These are phyloP conservation scores for Pantherophis vulpinus DNA, from an alignment of 2,797 vertebrate genomes.

Conservation along the genomic window DNA sequence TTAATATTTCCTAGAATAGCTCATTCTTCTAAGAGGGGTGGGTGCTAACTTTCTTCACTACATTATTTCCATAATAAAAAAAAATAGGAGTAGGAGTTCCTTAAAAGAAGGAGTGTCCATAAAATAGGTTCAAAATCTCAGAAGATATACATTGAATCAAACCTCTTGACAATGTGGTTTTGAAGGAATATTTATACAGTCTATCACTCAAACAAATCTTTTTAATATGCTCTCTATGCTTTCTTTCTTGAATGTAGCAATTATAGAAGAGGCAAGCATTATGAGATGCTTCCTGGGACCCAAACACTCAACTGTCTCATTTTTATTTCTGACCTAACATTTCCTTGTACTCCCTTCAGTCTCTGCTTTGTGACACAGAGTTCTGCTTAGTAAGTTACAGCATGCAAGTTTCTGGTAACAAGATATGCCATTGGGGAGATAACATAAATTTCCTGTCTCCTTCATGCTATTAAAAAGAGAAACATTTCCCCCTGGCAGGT, in stretches of 20 bases:
- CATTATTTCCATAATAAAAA: not conserved
- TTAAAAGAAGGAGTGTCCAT: not conserved
- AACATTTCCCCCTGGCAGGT: slow-evolving; percentile 49
- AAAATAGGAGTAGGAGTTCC: not conserved
- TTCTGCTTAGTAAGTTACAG: not conserved
- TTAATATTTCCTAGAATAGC: too few species aligned
- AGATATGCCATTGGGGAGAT: slow-evolving; percentile 52
- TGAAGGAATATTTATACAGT: slow-evolving; percentile 8
- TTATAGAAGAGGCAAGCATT: slow-evolving; percentile 13
- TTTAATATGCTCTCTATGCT: not conserved
- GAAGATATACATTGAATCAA: not conserved
- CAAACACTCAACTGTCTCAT: slow-evolving; percentile 32
- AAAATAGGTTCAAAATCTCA: not conserved
- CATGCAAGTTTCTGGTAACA: slow-evolving; percentile 50
- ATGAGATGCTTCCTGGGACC: slow-evolving; percentile 22
- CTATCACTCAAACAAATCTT: slow-evolving; percentile 12
- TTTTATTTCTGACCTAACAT: slow-evolving; percentile 31
- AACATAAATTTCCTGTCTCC: slow-evolving; percentile 50
- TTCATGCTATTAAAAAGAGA: slow-evolving; percentile 46
- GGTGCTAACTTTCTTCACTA: not conserved
- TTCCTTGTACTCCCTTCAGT: not conserved
- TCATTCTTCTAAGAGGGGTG: too few species aligned
- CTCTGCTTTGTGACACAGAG: slow-evolving; percentile 24
- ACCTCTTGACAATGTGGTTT: not conserved
- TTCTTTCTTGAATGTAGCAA: slow-evolving; percentile 39